A percentile compares a stretch with the other conserved stretches of the same genome.
These are phyloP conservation scores for Schizothorax lantsangensis DNA, from an alignment of 2,797 vertebrate species.

Conservation along the genomic window DNA sequence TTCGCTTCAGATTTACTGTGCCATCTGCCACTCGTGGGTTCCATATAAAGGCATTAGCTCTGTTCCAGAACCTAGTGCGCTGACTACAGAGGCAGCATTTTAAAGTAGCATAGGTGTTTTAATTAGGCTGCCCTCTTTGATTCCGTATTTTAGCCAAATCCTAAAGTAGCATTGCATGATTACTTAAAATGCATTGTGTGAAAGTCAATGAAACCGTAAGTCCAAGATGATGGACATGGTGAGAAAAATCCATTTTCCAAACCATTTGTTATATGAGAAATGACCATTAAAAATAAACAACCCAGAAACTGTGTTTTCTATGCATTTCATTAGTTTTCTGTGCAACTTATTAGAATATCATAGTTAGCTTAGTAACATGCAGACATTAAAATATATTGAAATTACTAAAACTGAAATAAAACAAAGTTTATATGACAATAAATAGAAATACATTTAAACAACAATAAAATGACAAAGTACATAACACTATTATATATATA, in stretches of 20 bases:
- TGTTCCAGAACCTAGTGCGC: constrained; percentile 6
- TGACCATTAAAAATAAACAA: neutral
- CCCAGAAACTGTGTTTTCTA: neutral
- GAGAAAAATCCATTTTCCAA: neutral
- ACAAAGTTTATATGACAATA: neutral
- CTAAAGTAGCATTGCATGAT: neutral
- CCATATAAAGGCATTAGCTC: constrained; percentile 19
- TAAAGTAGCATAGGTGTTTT: neutral
- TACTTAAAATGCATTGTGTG: neutral
- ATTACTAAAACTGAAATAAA: neutral
- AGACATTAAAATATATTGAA: neutral
- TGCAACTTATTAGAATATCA: neutral
- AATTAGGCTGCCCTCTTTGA: neutral
- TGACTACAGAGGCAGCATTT: neutral
- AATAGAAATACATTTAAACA: neutral
- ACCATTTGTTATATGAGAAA: neutral
- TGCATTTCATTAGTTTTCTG: too few species aligned
- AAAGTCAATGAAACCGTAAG: neutral
- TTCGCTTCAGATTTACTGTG: constrained; percentile 58
- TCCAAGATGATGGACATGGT: neutral
- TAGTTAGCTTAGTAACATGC: neutral
- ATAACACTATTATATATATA: too few species aligned
- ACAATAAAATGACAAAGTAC: neutral
- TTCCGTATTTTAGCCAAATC: neutral
- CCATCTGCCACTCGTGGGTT: constrained; percentile 58